Conservation (phyloP, 64 coral and sea anemone genomes). For the Stylophora pistillata region DNA sequence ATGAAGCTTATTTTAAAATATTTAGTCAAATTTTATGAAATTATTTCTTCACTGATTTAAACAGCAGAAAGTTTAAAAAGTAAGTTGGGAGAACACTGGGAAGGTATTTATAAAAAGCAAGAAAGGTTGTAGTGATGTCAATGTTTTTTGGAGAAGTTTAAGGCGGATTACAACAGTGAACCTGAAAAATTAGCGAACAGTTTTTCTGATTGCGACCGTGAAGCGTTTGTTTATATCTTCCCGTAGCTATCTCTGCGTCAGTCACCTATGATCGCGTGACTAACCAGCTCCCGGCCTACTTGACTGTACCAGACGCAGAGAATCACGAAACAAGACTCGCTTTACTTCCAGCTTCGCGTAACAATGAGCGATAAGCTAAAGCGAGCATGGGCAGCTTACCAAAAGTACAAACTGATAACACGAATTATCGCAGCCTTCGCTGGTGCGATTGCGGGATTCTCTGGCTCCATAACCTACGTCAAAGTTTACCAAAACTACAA, state of each 20-base stretch:
- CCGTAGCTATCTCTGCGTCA: neutral
- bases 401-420: neutral
- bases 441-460: neutral
- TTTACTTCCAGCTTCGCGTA: neutral
- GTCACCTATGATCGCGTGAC: neutral
- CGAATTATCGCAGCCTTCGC: neutral
- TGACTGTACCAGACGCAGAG: neutral
- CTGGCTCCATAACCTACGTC: neutral
- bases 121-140: too few species aligned
- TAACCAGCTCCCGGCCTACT: neutral
- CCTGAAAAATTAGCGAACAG: too few species aligned
- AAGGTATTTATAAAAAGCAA: too few species aligned
- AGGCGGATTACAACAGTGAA: too few species aligned
- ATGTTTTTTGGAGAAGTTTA: too few species aligned
- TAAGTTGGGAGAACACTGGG: too few species aligned
- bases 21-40: too few species aligned
- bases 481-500: slow-evolving; percentile 27
- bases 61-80: too few species aligned
- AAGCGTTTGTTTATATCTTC: neutral
- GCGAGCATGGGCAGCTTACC: neutral
- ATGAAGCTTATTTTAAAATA: too few species aligned
- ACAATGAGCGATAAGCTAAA: neutral
- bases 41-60: too few species aligned
- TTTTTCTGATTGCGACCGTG: too few species aligned
- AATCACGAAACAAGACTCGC: neutral